Evolutionary conservation across 2,113 vertebrate species (phyloP).

Genomic region (Pseudonaja textilis): DNA sequence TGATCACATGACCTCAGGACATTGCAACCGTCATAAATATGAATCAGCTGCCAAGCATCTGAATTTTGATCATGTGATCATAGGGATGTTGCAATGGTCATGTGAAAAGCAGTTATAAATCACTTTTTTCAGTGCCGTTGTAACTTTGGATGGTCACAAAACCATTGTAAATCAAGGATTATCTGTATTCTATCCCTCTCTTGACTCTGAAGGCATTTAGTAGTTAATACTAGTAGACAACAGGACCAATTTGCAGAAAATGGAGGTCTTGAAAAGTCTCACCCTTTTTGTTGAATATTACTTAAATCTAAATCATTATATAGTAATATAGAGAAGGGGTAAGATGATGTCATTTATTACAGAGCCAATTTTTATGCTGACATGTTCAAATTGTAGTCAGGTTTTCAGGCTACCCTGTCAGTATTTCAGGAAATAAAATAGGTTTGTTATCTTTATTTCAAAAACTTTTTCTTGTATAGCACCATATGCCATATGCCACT

Average conservation of each 20-base stretch:
- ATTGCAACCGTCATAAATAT: too few species aligned
- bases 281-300: not conserved
- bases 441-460: not conserved
- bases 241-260: not conserved
- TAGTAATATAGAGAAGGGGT: not conserved
- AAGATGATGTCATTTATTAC: not conserved
- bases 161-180: not conserved
- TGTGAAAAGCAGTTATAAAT: not conserved
- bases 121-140: not conserved
- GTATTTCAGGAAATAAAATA: not conserved
- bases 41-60: too few species aligned
- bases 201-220: not conserved
- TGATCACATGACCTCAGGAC: too few species aligned
- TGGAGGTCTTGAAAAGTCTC: not conserved
- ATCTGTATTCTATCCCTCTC: not conserved
- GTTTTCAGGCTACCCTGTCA: not conserved
- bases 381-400: not conserved
- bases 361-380: not conserved
- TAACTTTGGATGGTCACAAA: not conserved
- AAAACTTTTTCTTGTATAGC: not conserved
- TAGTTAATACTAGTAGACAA: not conserved
- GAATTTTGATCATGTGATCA: not conserved
- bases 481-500: not conserved
- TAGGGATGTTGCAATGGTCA: not conserved
- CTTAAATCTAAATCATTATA: not conserved